Percentiles rank a stretch among this genome's conserved stretches.
Conservation (phyloP, 2,797 vertebrate species). For the Sebastolobus altivelis region DNA sequence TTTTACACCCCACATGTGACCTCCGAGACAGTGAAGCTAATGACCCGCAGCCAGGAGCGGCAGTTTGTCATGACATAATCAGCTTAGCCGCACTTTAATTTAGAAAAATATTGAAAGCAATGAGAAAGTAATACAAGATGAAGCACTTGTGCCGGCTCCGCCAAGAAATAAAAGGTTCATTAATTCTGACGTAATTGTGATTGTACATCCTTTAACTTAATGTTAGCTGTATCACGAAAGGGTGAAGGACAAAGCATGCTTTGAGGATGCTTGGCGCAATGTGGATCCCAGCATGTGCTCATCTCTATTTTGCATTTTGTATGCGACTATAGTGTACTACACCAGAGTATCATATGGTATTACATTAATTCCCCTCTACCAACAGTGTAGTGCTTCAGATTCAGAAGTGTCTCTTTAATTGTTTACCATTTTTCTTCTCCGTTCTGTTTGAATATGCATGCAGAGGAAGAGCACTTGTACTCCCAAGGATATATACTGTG, state of each 20-base stretch:
- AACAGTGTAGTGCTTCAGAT: slow-evolving; percentile 61
- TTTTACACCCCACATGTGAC: slow-evolving; percentile 42
- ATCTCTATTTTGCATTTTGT: slow-evolving; percentile 12
- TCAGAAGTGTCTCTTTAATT: slow-evolving; percentile 71
- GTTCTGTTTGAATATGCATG: slow-evolving; percentile 78
- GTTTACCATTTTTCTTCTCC: slow-evolving; percentile 72
- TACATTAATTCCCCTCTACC: slow-evolving; percentile 47
- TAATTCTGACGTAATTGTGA: slow-evolving; percentile 47
- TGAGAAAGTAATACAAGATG: slow-evolving; percentile 35
- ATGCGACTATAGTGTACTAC: slow-evolving; percentile 3
- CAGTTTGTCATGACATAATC: slow-evolving; percentile 56
- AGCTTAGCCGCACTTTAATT: slow-evolving; percentile 41
- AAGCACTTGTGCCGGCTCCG: slow-evolving; percentile 29
- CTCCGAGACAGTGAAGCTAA: slow-evolving; percentile 47
- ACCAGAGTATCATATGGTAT: slow-evolving; percentile 24
- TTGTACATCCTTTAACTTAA: slow-evolving; percentile 42
- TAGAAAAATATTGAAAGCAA: slow-evolving; percentile 44
- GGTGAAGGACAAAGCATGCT: slow-evolving; percentile 29
- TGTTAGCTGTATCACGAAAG: slow-evolving; percentile 25
- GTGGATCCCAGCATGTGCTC: slow-evolving; percentile 27
- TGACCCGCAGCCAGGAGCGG: slow-evolving; percentile 43
- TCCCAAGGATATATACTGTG: slow-evolving; percentile 81
- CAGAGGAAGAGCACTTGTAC: slow-evolving; percentile 75
- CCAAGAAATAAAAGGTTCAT: slow-evolving; percentile 48
- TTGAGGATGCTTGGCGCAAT: slow-evolving; percentile 5